These are phyloP conservation scores for Aphidoletes aphidimyza DNA, from an alignment of 2,888 invertebrate species.

Conservation along the genomic window DNA sequence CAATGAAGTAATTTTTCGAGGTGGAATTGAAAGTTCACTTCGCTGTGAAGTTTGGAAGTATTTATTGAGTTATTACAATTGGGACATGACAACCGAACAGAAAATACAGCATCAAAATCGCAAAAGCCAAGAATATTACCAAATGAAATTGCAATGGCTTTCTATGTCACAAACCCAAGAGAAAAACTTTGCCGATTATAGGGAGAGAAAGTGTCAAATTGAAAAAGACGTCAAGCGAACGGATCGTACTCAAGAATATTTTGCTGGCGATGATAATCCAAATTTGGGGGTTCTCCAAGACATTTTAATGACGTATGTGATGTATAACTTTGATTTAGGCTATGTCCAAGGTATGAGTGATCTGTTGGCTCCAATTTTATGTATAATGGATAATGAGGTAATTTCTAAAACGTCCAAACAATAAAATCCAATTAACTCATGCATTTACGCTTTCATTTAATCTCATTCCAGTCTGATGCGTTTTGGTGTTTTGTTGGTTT, in stretches of 20 bases:
- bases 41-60: conserved; percentile 91
- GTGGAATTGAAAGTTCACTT: conserved; percentile 82
- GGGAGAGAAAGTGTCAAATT: conserved; percentile 91
- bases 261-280: conserved; percentile 91
- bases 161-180: conserved; percentile 90
- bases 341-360: conserved; percentile 99
- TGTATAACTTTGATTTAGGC: conserved; percentile 98
- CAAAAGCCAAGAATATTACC: conserved; percentile 87
- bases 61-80: conserved; percentile 86
- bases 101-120: conserved; percentile 76
- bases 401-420: conserved; percentile 62
- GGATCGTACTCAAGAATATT: conserved; percentile 90
- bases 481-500: conserved; percentile 99
- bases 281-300: conserved; percentile 87
- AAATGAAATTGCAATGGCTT: conserved; percentile 97
- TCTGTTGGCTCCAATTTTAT: conserved; percentile 89
- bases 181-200: conserved; percentile 84
- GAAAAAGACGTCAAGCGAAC: conserved; percentile 98
- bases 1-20: conserved; percentile 89
- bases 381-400: conserved; percentile 87
- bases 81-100: conserved; percentile 81
- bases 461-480: conserved; percentile 75
- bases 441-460: neutral
- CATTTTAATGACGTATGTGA: conserved; percentile 97
- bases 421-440: neutral